Percentiles rank a stretch among this genome's conserved stretches.
Evolutionary conservation across 2,888 invertebrate genomes (phyloP).

Genomic region (Agriotes lineatus): DNA sequence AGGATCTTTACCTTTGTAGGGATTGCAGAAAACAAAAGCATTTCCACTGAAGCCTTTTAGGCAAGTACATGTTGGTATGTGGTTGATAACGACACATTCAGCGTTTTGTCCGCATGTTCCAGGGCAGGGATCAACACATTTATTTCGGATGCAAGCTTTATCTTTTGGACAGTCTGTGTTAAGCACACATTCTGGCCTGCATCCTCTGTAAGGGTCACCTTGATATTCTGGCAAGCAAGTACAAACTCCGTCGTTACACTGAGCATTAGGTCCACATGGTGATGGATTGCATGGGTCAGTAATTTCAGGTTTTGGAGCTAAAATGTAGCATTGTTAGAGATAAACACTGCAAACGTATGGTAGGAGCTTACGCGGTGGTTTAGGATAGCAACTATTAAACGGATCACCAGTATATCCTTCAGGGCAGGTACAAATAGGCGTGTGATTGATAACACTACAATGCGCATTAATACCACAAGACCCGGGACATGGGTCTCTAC

Average conservation of each 20-base stretch:
- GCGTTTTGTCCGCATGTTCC: slow-evolving; percentile 84
- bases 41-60: slow-evolving; percentile 75
- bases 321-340: not conserved
- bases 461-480: slow-evolving; percentile 81
- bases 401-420: slow-evolving; percentile 81
- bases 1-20: slow-evolving; percentile 58
- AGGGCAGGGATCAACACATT: slow-evolving; percentile 88
- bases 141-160: slow-evolving; percentile 82
- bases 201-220: slow-evolving; percentile 83
- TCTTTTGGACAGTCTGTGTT: slow-evolving; percentile 84
- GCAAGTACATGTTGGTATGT: slow-evolving; percentile 73
- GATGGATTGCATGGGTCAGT: slow-evolving; percentile 74
- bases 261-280: slow-evolving; percentile 83
- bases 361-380: slow-evolving; percentile 49
- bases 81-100: slow-evolving; percentile 83
- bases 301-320: slow-evolving; percentile 51
- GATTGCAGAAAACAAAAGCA: slow-evolving; percentile 75
- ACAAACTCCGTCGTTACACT: slow-evolving; percentile 80
- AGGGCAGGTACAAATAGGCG: slow-evolving; percentile 80
- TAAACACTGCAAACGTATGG: not conserved
- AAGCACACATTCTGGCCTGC: slow-evolving; percentile 84
- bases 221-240: slow-evolving; percentile 81
- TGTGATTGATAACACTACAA: slow-evolving; percentile 81
- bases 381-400: slow-evolving; percentile 70
- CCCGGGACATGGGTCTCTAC: slow-evolving; percentile 85